Conservation (phyloP, 2,797 vertebrate genomes). For the Channallabes apus region DNA sequence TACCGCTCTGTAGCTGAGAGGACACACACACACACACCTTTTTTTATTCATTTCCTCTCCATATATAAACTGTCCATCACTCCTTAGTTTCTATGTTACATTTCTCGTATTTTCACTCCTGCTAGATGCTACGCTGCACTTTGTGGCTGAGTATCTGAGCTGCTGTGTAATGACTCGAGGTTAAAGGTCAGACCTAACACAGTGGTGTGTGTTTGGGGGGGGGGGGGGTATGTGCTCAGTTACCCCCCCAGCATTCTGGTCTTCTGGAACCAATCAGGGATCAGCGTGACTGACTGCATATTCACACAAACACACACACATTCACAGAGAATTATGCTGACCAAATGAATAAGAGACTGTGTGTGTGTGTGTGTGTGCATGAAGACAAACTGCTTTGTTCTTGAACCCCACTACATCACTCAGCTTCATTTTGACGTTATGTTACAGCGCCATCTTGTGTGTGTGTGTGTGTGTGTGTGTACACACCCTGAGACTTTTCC, state of each 20-base stretch:
- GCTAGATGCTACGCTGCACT: too few species aligned
- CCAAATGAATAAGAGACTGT: too few species aligned
- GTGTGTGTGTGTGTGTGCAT: too few species aligned
- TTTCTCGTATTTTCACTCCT: too few species aligned
- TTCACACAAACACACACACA: too few species aligned
- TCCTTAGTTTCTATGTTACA: too few species aligned
- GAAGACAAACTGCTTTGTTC: slow-evolving; percentile 7
- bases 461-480: neutral
- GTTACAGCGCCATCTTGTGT: slow-evolving; percentile 1
- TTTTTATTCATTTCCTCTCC: too few species aligned
- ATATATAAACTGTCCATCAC: neutral
- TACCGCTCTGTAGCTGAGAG: neutral
- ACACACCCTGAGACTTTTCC: neutral
- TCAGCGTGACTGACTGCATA: neutral
- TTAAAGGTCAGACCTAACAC: neutral
- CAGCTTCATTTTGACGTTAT: neutral
- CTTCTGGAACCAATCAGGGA: neutral
- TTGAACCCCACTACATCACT: neutral
- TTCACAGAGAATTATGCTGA: neutral
- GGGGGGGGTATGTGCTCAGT: too few species aligned
- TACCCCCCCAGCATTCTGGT: neutral
- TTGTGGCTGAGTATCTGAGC: too few species aligned
- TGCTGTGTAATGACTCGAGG: neutral
- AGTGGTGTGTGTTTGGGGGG: too few species aligned
- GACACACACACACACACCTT: too few species aligned